Base-by-base conservation (phyloP, 53 echinoderm and acorn worm species). In the Arbacia lixula region DNA sequence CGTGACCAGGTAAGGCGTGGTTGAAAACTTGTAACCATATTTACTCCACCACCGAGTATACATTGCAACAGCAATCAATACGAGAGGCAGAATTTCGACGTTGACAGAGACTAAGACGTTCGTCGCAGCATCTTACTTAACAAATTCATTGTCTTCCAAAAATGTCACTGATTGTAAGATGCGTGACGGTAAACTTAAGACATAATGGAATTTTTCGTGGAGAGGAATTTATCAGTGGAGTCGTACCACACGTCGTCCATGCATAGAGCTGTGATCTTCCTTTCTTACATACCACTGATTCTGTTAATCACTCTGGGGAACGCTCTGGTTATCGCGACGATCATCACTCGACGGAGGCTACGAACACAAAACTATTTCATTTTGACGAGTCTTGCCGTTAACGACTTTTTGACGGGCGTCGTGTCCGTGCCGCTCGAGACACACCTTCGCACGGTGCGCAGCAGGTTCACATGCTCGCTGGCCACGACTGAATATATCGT, bases 391-490 rank as follows among this genome's bases (percentile, higher is more conserved):
- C 34, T 74, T 4, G 74, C 74, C 6, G 26, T 74, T 5, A 74
- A 74, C 43, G 74, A 74, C 3, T 53, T 74, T 53, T n/a, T 74
- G 34, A 74, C 51, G 4, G 74, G 51, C n/a, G 3, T 74, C 4
- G 46, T 74, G 50, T 74, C 74, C 17, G 33, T 74, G 29, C 74
- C 74, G 16, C 43, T 74, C 29, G 74, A 74, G 52, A 50, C 52
- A 30, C 35, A 74, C 22, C n/a, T 74, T 30, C 53, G 74, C 17
- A 74, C 74, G 4, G 53, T 74, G 1, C 74, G 74, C 53, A 74
- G 53, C 52, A 52, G 52, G 36, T 17, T 74, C 34, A 74, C 74
- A 17, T 74, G 74, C 31, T 29, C n/a, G 16, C 53, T 74, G 32
- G 27, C 5, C 19, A 12, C 29, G 50, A 52, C 74, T 3, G 74